Evolutionary conservation across 2,888 invertebrate genomes (phyloP).

Genomic region (Troglohyphantes excavatus): DNA sequence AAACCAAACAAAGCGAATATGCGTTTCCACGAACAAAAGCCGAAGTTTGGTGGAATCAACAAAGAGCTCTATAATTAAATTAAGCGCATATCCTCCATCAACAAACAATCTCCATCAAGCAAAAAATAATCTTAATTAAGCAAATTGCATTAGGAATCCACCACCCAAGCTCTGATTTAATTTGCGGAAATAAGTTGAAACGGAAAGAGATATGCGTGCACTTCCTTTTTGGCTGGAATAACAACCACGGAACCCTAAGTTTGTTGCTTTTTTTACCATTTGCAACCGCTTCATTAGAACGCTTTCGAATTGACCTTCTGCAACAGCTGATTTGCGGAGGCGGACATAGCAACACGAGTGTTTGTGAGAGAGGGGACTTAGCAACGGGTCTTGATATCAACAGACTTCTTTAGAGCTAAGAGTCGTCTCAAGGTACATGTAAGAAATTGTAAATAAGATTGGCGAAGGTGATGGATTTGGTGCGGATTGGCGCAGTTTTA

Average conservation of each 20-base stretch:
- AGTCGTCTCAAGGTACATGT: background rate
- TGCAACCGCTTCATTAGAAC: background rate
- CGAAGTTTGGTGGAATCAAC: too few relatives aligned
- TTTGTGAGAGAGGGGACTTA: constrained; percentile 21
- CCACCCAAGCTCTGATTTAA: background rate
- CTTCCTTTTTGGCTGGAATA: background rate
- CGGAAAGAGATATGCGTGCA: background rate
- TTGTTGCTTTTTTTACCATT: background rate
- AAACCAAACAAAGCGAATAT: too few relatives aligned
- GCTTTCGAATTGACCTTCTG: background rate
- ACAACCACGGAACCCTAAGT: background rate
- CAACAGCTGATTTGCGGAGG: background rate
- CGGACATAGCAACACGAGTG: constrained; percentile 29
- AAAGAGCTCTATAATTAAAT: too few relatives aligned
- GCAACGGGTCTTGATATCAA: constrained; percentile 24
- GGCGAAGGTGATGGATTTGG: background rate
- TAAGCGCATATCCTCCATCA: too few relatives aligned
- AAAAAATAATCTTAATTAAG: too few relatives aligned
- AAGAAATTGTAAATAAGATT: background rate
- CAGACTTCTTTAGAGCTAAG: background rate
- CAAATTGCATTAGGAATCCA: too few relatives aligned
- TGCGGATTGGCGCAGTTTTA: background rate
- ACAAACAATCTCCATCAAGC: too few relatives aligned
- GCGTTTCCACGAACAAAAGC: too few relatives aligned
- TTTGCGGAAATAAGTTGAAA: background rate